Evolutionary conservation across 2,797 vertebrate species (phyloP), one percentile per base, ranked within the genome.

Genomic region (Karalla daura): DNA sequence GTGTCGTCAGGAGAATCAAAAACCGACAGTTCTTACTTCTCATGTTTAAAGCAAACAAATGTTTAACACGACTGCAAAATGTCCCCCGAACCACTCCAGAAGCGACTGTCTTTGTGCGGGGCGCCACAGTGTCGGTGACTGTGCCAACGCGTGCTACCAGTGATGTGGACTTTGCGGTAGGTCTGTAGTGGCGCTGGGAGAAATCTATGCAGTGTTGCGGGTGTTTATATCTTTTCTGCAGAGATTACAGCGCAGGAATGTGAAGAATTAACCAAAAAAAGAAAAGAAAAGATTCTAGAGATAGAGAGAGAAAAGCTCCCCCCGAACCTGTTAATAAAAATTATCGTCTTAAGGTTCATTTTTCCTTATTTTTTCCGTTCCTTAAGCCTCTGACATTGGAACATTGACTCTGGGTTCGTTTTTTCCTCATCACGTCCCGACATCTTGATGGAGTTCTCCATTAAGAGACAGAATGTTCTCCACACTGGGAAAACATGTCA

Each of bases 381-480:
- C 10, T 18, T 7, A n/a, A 20, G 17, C 3, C n/a, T n/a, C n/a
- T n/a, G n/a, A n/a, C n/a, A n/a, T n/a, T n/a, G n/a, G n/a, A n/a
- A n/a, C n/a, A n/a, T n/a, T n/a, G n/a, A n/a, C n/a, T n/a, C n/a
- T n/a, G n/a, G n/a, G n/a, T n/a, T n/a, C n/a, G n/a, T n/a, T n/a
- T n/a, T n/a, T n/a, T n/a, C n/a, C n/a, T n/a, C n/a, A n/a, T n/a
- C n/a, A n/a, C n/a, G n/a, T n/a, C n/a, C n/a, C n/a, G n/a, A n/a
- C n/a, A n/a, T n/a, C n/a, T n/a, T n/a, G n/a, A n/a, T n/a, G n/a
- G n/a, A n/a, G n/a, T n/a, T n/a, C n/a, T n/a, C 10, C 65, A 63
- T 11, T 8, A 20, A 37, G 45, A 63, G 21, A 67, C 78, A 40
- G 2, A 59, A 46, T 54, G 46, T 75, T 40, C 63, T 37, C 27